Conservation (phyloP, 2,888 invertebrate species). For the Liodrosophila aerea region DNA sequence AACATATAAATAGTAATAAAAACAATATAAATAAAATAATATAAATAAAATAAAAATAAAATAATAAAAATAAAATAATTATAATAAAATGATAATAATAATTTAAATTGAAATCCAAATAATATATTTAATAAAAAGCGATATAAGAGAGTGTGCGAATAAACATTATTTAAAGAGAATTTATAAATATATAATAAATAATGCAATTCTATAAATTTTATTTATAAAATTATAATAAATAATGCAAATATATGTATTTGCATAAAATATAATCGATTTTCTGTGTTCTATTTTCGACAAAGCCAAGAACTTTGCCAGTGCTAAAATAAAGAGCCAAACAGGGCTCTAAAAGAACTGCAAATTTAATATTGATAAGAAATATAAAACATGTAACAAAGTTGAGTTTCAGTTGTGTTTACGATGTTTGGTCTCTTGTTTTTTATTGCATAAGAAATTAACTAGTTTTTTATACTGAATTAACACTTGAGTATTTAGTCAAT, state of each 20-base stretch:
- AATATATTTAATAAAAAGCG: neutral
- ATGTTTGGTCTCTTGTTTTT: too few relatives aligned
- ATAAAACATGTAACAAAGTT: constrained; percentile 1
- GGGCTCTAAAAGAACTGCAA: constrained; percentile 26
- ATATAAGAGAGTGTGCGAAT: too few relatives aligned
- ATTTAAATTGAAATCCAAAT: too few relatives aligned
- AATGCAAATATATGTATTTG: constrained; percentile 1
- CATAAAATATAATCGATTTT: constrained; percentile 4
- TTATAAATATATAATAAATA: constrained; percentile 13
- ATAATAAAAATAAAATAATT: too few relatives aligned
- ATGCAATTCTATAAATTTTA: neutral
- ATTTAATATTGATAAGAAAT: neutral
- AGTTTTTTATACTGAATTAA: too few relatives aligned
- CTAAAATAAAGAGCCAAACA: constrained; percentile 21
- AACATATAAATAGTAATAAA: constrained; percentile 1
- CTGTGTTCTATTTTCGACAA: constrained; percentile 18
- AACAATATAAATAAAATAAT: too few relatives aligned
- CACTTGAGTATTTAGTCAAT: too few relatives aligned
- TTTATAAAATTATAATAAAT: constrained; percentile 12
- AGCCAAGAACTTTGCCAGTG: constrained; percentile 41
- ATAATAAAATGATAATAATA: neutral
- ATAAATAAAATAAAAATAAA: too few relatives aligned
- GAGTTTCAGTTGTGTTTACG: too few relatives aligned
- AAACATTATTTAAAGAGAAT: constrained; percentile 1
- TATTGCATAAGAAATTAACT: too few relatives aligned